phyloP scores from a whole-genome alignment of 2,113 vertebrate genomes.

The Cyprinodon variegatus region DNA sequence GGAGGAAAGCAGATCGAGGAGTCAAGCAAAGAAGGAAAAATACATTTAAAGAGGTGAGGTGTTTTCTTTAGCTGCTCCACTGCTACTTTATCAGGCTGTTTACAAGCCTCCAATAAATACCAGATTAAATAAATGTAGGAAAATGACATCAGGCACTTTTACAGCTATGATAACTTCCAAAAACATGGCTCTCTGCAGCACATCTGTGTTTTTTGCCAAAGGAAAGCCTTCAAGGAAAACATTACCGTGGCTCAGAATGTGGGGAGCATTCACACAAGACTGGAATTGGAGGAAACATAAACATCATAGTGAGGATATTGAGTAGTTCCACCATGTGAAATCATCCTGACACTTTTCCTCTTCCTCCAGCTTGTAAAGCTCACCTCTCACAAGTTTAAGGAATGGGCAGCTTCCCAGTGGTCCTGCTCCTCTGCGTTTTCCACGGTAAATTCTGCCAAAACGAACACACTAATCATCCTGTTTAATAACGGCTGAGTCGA shows the following conservation, averaged over 20 bases:
- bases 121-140: constrained; percentile 35
- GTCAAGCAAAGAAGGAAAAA: constrained; percentile 33
- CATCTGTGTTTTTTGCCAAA: constrained; percentile 50
- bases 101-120: constrained; percentile 35
- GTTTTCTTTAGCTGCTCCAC: constrained; percentile 10
- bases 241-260: constrained; percentile 44
- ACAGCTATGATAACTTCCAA: constrained; percentile 39
- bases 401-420: constrained; percentile 78
- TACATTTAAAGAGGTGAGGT: constrained; percentile 21
- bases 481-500: constrained; percentile 69
- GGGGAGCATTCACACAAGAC: constrained; percentile 43
- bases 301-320: constrained; percentile 64
- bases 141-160: constrained; percentile 53
- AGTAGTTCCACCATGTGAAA: constrained; percentile 74
- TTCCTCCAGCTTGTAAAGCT: constrained; percentile 72
- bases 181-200: constrained; percentile 31
- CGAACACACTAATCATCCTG: constrained; percentile 72
- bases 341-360: constrained; percentile 60
- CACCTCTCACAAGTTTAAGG: constrained; percentile 64
- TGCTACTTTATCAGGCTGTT: constrained; percentile 31
- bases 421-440: constrained; percentile 82
- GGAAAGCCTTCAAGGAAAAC: constrained; percentile 47
- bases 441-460: constrained; percentile 79
- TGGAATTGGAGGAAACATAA: constrained; percentile 66
- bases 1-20: constrained; percentile 28